These are phyloP conservation scores for Alviniconcha strummeri DNA, from an alignment of 2,888 invertebrate genomes.

Conservation along the genomic window DNA sequence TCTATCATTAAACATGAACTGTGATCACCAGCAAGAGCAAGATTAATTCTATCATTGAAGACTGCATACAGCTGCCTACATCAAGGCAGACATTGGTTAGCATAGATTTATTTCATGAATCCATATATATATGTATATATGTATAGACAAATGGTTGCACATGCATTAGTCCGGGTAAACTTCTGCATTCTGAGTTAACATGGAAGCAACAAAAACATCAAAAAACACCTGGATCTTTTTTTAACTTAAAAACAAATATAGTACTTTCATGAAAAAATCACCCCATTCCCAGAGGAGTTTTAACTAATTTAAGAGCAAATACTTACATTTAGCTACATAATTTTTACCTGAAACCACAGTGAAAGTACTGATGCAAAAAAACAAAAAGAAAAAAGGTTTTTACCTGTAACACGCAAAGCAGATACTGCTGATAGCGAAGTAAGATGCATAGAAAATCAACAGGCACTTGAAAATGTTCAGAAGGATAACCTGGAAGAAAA, in stretches of 20 bases:
- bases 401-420: slow-evolving; percentile 17
- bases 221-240: too few species aligned
- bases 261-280: too few species aligned
- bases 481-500: slow-evolving; percentile 10
- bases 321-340: too few species aligned
- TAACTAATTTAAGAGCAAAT: too few species aligned
- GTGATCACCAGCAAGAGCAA: background rate
- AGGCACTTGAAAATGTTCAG: slow-evolving; percentile 5
- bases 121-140: background rate
- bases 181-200: too few species aligned
- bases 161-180: too few species aligned
- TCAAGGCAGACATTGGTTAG: background rate
- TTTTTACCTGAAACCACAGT: too few species aligned
- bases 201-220: too few species aligned
- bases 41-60: background rate
- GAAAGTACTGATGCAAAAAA: background rate
- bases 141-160: too few species aligned
- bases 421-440: slow-evolving; percentile 15
- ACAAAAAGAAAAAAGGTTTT: background rate
- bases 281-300: too few species aligned
- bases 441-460: slow-evolving; percentile 13
- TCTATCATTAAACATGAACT: background rate
- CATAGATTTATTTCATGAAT: background rate
- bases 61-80: background rate
- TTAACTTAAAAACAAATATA: too few species aligned